A percentile compares a stretch with the other conserved stretches of the same genome.
phyloP scores from a whole-genome alignment of 1,140 invertebrate genomes.

The Antheraea mylitta region DNA sequence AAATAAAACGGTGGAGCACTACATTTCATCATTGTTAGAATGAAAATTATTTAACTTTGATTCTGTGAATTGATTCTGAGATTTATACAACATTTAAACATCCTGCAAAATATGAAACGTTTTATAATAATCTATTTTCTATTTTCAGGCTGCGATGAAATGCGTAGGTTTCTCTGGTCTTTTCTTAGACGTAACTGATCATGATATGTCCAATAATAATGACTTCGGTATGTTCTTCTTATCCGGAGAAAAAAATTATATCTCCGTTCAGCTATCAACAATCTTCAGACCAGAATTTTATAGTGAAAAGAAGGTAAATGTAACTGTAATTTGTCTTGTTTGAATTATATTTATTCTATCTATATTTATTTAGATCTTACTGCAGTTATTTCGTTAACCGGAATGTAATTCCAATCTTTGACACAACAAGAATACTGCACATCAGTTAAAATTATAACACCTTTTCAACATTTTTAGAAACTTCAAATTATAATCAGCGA shows the following conservation, averaged over 20 bases:
- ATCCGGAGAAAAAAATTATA: conserved; percentile 22
- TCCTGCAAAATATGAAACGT: too few species aligned
- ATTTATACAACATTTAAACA: too few species aligned
- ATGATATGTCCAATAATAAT: conserved; percentile 28
- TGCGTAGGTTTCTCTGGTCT: conserved; percentile 29
- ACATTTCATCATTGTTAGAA: too few species aligned
- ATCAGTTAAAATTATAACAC: not conserved
- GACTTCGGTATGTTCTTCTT: conserved; percentile 34
- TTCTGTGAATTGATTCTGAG: too few species aligned
- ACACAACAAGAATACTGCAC: too few species aligned
- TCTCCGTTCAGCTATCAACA: conserved; percentile 31
- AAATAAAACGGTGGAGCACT: too few species aligned
- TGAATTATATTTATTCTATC: not conserved
- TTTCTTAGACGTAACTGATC: conserved; percentile 27
- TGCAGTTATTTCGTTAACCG: too few species aligned
- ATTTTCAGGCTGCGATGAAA: conserved; percentile 29
- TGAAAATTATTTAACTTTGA: too few species aligned
- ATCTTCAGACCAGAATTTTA: conserved; percentile 29
- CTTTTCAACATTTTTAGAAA: conserved; percentile 18
- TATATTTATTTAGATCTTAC: too few species aligned
- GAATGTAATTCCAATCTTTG: too few species aligned
- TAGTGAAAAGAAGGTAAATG: conserved; percentile 27
- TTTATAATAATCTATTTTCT: not conserved
- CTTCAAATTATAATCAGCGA: conserved; percentile 20
- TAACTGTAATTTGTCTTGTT: too few species aligned